phyloP scores from a whole-genome alignment of 2,113 vertebrate genomes.

The Elgaria multicarinata region DNA sequence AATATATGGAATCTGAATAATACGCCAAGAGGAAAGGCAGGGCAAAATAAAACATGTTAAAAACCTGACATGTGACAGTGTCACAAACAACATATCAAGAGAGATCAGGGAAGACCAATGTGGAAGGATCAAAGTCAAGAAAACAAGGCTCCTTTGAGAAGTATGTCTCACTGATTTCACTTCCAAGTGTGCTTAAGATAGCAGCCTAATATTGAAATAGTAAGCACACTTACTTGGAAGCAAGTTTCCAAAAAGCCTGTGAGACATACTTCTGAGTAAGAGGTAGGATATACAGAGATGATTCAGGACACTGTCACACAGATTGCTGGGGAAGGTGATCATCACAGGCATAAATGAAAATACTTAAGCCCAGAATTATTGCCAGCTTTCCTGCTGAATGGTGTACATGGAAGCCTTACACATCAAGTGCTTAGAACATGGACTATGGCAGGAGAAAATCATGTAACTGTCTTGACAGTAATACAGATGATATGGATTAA shows the following conservation, averaged over 20 bases:
- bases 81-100: not conserved
- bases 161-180: not conserved
- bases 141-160: not conserved
- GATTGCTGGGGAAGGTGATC: not conserved
- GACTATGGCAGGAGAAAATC: not conserved
- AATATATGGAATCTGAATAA: not conserved
- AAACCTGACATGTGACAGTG: not conserved
- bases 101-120: not conserved
- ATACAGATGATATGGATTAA: constrained; percentile 8
- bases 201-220: not conserved
- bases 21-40: not conserved
- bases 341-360: not conserved
- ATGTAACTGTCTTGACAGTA: not conserved
- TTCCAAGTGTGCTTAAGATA: not conserved
- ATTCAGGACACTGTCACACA: constrained; percentile 15
- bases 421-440: not conserved
- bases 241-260: not conserved
- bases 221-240: not conserved
- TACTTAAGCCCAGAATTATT: not conserved
- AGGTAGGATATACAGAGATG: constrained; percentile 1
- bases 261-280: constrained; percentile 5
- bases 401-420: not conserved
- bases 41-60: not conserved
- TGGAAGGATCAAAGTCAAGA: not conserved
- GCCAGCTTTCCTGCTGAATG: not conserved